Percentiles rank a stretch among this genome's conserved stretches.
These are phyloP conservation scores for Thyatira batis DNA, from an alignment of 2,888 invertebrate species.

Conservation along the genomic window DNA sequence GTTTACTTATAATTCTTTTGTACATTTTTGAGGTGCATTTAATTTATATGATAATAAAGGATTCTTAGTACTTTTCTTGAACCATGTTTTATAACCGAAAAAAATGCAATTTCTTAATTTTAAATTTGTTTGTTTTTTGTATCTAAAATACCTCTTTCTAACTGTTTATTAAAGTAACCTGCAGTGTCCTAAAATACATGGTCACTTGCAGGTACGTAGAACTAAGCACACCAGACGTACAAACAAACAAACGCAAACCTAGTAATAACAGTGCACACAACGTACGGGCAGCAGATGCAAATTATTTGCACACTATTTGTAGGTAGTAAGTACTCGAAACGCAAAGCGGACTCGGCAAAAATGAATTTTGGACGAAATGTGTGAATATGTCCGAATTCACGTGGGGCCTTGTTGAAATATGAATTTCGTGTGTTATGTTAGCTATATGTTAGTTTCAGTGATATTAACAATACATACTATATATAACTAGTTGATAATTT, in stretches of 20 bases:
- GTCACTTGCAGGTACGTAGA: background rate
- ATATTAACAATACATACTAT: too few species aligned
- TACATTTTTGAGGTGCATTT: too few species aligned
- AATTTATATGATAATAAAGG: too few species aligned
- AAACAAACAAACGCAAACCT: slow-evolving; percentile 4
- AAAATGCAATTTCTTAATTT: too few species aligned
- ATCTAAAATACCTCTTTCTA: too few species aligned
- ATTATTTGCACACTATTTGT: slow-evolving; percentile 30
- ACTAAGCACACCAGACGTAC: background rate
- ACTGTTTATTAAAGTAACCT: background rate
- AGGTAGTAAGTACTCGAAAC: slow-evolving; percentile 3
- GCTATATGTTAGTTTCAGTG: background rate
- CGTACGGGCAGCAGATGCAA: slow-evolving; percentile 29
- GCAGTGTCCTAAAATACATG: slow-evolving; percentile 12
- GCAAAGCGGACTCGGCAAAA: slow-evolving; percentile 26
- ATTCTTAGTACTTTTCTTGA: too few species aligned
- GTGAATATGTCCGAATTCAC: slow-evolving; percentile 34
- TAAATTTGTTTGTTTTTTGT: too few species aligned
- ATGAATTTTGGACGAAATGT: slow-evolving; percentile 25
- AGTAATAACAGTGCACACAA: slow-evolving; percentile 6
- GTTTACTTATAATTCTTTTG: too few species aligned
- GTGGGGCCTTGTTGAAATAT: slow-evolving; percentile 5
- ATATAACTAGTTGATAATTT: too few species aligned
- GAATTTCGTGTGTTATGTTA: background rate
- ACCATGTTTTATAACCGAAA: too few species aligned